Conservation (phyloP, 2,113 vertebrate species). For the Micromys minutus region DNA sequence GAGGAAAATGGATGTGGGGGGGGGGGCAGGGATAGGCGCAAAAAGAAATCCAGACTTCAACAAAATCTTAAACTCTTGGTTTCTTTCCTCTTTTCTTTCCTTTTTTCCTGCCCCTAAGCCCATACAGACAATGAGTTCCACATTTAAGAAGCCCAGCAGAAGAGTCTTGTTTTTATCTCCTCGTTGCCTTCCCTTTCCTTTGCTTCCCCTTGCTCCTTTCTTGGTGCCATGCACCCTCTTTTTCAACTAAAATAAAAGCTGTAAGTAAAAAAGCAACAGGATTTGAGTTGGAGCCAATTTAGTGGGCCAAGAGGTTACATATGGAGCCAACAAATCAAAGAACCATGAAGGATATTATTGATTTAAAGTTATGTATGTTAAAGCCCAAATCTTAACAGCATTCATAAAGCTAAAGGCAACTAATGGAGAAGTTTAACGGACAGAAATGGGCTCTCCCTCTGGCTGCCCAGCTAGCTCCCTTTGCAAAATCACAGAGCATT, state of each 20-base stretch:
- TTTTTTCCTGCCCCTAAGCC: conserved; percentile 46
- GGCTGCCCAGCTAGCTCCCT: conserved; percentile 29
- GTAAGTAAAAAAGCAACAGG: conserved; percentile 81
- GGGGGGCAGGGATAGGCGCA: background rate
- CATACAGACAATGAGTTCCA: conserved; percentile 80
- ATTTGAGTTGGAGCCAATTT: conserved; percentile 85
- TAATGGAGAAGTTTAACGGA: conserved; percentile 84
- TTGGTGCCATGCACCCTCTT: background rate
- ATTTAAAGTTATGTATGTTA: conserved; percentile 89
- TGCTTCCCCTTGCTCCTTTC: conserved; percentile 37
- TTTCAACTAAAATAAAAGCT: conserved; percentile 71
- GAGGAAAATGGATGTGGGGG: background rate
- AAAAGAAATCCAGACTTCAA: conserved; percentile 66
- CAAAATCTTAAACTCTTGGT: conserved; percentile 71
- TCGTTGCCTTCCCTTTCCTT: background rate
- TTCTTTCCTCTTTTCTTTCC: background rate
- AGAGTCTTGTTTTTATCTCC: conserved; percentile 53
- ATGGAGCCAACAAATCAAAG: conserved; percentile 89
- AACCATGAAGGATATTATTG: conserved; percentile 88
- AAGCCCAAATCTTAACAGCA: conserved; percentile 87
- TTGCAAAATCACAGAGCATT: conserved; percentile 64
- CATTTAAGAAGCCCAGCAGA: conserved; percentile 73
- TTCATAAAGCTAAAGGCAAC: conserved; percentile 88
- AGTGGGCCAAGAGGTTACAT: conserved; percentile 88
- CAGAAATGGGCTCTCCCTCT: conserved; percentile 74